phyloP scores from a whole-genome alignment of 2,888 invertebrate genomes.

The Watsonalla binaria region DNA sequence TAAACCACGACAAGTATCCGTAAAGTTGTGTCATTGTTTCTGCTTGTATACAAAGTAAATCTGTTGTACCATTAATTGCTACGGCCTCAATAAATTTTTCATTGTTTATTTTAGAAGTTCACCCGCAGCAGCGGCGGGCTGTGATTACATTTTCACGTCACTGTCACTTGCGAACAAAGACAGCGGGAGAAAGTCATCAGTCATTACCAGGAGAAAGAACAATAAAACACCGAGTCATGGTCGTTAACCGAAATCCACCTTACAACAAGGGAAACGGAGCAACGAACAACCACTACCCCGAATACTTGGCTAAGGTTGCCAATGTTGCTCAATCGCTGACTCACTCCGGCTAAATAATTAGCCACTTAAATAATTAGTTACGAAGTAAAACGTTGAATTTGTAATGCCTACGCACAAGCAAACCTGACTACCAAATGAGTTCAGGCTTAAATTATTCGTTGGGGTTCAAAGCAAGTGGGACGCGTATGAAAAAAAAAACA shows the following conservation, averaged over 20 bases:
- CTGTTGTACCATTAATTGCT: slow-evolving; percentile 28
- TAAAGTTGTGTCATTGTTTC: not conserved
- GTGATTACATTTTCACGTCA: slow-evolving; percentile 73
- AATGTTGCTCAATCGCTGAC: slow-evolving; percentile 51
- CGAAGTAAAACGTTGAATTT: slow-evolving; percentile 24
- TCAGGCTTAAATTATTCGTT: not conserved
- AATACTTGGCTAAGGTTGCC: slow-evolving; percentile 44
- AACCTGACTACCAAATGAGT: slow-evolving; percentile 2
- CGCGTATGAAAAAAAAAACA: no score
- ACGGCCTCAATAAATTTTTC: slow-evolving; percentile 41
- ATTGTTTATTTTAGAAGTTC: slow-evolving; percentile 45
- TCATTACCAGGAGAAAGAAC: slow-evolving; percentile 72
- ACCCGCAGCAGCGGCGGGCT: slow-evolving; percentile 22
- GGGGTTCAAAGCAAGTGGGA: no score
- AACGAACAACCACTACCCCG: slow-evolving; percentile 31
- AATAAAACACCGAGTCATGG: slow-evolving; percentile 68
- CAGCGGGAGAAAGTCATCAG: slow-evolving; percentile 67
- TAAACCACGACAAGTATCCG: not conserved
- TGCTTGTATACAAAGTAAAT: not conserved
- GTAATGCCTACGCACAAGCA: slow-evolving; percentile 11
- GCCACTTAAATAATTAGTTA: slow-evolving; percentile 37
- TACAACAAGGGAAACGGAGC: slow-evolving; percentile 41
- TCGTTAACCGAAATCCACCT: slow-evolving; percentile 67
- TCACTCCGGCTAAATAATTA: slow-evolving; percentile 41
- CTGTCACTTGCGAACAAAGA: slow-evolving; percentile 69